These are phyloP conservation scores for Catalaphyllia jardinei DNA, from an alignment of 64 coral and sea anemone genomes.

Conservation along the genomic window DNA sequence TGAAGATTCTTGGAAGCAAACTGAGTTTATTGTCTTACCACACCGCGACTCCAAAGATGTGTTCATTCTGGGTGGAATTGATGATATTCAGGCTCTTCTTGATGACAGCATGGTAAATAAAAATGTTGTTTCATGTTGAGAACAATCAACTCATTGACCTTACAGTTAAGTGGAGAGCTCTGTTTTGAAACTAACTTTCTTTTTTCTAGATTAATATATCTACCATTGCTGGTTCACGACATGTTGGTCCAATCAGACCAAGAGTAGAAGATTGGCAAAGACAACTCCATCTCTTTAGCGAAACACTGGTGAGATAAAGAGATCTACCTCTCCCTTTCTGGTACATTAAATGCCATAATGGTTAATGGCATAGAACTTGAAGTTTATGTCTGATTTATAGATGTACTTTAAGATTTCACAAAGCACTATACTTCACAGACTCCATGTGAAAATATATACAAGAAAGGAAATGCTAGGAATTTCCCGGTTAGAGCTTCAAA, in stretches of 20 bases:
- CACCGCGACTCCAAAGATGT: slow-evolving; percentile 98
- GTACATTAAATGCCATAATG: too few relatives aligned
- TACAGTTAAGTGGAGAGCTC: neutral
- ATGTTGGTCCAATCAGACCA: slow-evolving; percentile 94
- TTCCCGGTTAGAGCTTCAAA: too few relatives aligned
- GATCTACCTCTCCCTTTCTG: neutral
- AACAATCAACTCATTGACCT: neutral
- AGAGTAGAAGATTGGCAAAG: slow-evolving; percentile 96
- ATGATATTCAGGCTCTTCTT: slow-evolving; percentile 92
- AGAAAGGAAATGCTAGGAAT: too few relatives aligned
- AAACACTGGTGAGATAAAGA: slow-evolving; percentile 71
- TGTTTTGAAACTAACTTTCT: neutral
- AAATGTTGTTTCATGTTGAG: neutral
- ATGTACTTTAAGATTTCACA: too few relatives aligned
- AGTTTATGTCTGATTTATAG: too few relatives aligned
- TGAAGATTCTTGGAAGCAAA: slow-evolving; percentile 97
- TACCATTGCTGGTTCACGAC: slow-evolving; percentile 94
- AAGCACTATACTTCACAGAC: too few relatives aligned
- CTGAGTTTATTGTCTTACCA: slow-evolving; percentile 96
- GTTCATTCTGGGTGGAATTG: slow-evolving; percentile 96
- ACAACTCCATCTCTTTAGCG: slow-evolving; percentile 93
- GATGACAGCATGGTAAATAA: slow-evolving; percentile 91
- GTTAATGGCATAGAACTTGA: too few relatives aligned
- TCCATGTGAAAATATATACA: too few relatives aligned
- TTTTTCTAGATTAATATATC: slow-evolving; percentile 61